These are phyloP conservation scores for Busseola fusca DNA, from an alignment of 2,888 invertebrate genomes.

Conservation along the genomic window DNA sequence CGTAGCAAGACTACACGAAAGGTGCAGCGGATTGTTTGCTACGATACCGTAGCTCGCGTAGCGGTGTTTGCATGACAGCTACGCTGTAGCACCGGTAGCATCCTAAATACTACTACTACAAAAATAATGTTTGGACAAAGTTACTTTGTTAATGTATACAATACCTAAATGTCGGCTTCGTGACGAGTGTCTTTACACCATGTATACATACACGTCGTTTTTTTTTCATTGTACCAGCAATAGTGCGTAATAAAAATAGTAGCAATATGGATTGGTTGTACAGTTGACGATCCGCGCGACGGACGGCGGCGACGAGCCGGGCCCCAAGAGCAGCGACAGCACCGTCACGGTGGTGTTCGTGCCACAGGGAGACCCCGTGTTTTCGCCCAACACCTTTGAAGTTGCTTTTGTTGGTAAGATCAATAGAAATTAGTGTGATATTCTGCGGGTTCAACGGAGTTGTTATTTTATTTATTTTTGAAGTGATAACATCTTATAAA, in stretches of 20 bases:
- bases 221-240: neutral
- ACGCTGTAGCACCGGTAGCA: constrained; percentile 23
- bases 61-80: constrained; percentile 8
- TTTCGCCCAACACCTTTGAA: constrained; percentile 63
- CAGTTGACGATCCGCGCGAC: constrained; percentile 85
- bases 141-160: neutral
- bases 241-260: too few relatives aligned
- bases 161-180: neutral
- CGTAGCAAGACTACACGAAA: neutral
- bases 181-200: neutral
- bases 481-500: too few relatives aligned
- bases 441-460: too few relatives aligned
- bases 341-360: constrained; percentile 82
- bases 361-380: constrained; percentile 83
- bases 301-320: constrained; percentile 84
- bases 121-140: neutral
- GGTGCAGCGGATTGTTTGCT: neutral
- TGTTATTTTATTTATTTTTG: too few relatives aligned
- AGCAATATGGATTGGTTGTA: neutral
- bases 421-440: too few relatives aligned
- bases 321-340: constrained; percentile 64
- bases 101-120: too few relatives aligned
- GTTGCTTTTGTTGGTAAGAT: constrained; percentile 79
- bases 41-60: constrained; percentile 23
- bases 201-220: too few relatives aligned